These are phyloP conservation scores for Petrophora chlorosata DNA, from an alignment of 2,888 invertebrate species.

Conservation along the genomic window DNA sequence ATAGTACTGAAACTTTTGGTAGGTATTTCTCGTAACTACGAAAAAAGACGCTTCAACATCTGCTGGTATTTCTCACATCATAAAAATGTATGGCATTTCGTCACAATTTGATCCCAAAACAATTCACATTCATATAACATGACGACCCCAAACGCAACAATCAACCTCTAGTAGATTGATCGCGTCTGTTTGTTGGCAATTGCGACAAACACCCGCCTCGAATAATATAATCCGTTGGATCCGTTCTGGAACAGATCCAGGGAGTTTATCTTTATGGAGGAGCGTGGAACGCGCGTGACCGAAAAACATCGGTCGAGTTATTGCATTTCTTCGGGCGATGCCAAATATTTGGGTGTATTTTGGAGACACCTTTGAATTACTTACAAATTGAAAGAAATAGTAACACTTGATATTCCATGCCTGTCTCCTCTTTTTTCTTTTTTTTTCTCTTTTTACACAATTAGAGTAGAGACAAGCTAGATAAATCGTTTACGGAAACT, in stretches of 20 bases:
- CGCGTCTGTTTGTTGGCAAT: constrained; percentile 44
- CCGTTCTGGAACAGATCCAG: constrained; percentile 50
- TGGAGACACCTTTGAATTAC: constrained; percentile 2
- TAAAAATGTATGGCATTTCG: constrained; percentile 1
- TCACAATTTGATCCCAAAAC: constrained; percentile 12
- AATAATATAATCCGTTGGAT: constrained; percentile 52
- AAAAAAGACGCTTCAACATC: too few species aligned
- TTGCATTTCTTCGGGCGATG: constrained; percentile 30
- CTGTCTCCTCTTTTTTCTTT: too few species aligned
- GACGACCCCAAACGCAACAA: constrained; percentile 10
- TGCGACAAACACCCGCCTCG: constrained; percentile 42
- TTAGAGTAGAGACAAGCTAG: too few species aligned
- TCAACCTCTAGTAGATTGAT: constrained; percentile 28
- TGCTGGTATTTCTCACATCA: neutral
- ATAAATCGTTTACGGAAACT: too few species aligned
- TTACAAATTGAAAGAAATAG: too few species aligned
- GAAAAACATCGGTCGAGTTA: constrained; percentile 36
- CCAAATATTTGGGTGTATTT: constrained; percentile 31
- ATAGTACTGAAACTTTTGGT: too few species aligned
- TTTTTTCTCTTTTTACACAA: too few species aligned
- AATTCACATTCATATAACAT: constrained; percentile 8
- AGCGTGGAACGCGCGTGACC: constrained; percentile 45
- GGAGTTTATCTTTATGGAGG: constrained; percentile 46
- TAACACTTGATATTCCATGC: too few species aligned
- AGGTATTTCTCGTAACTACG: too few species aligned